phyloP scores from a whole-genome alignment of 1,140 invertebrate genomes.

The Drosophila pachea region DNA sequence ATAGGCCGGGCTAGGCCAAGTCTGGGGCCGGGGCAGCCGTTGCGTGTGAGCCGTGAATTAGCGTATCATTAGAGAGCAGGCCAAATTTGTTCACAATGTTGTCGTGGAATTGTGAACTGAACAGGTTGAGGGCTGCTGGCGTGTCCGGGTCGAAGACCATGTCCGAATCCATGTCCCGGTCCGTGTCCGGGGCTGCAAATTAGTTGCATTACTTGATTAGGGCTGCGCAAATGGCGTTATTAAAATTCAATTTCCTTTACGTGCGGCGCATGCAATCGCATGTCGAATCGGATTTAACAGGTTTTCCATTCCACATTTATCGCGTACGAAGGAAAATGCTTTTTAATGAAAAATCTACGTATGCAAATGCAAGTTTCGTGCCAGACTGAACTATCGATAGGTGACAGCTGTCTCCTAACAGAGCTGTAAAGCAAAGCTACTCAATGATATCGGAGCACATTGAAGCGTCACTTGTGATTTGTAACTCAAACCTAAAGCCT shows the following conservation, averaged over 20 bases:
- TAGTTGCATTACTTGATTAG: constrained; percentile 76
- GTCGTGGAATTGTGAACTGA: constrained; percentile 39
- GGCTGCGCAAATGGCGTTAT: constrained; percentile 59
- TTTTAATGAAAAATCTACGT: constrained; percentile 51
- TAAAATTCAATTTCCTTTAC: constrained; percentile 69
- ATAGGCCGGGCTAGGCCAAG: constrained; percentile 1
- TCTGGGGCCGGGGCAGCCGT: constrained; percentile 1
- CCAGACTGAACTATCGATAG: neutral
- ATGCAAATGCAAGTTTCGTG: constrained; percentile 68
- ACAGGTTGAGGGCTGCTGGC: constrained; percentile 4
- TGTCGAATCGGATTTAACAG: constrained; percentile 75
- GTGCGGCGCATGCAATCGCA: constrained; percentile 45
- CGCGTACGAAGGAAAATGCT: constrained; percentile 25
- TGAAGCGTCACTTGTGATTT: neutral
- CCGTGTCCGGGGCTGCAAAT: constrained; percentile 38
- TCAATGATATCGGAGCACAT: neutral
- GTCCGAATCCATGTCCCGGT: constrained; percentile 12
- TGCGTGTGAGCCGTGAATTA: constrained; percentile 69
- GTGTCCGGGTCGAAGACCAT: constrained; percentile 16
- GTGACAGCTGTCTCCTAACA: neutral
- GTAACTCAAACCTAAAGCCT: constrained; percentile 1
- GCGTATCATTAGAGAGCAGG: constrained; percentile 73
- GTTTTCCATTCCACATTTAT: constrained; percentile 48
- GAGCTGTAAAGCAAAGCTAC: neutral
- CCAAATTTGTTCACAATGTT: constrained; percentile 74